Evolutionary conservation across 2,888 invertebrate genomes (phyloP), one percentile per base, ranked within the genome.

Genomic region (Tanaodytes sp.): DNA sequence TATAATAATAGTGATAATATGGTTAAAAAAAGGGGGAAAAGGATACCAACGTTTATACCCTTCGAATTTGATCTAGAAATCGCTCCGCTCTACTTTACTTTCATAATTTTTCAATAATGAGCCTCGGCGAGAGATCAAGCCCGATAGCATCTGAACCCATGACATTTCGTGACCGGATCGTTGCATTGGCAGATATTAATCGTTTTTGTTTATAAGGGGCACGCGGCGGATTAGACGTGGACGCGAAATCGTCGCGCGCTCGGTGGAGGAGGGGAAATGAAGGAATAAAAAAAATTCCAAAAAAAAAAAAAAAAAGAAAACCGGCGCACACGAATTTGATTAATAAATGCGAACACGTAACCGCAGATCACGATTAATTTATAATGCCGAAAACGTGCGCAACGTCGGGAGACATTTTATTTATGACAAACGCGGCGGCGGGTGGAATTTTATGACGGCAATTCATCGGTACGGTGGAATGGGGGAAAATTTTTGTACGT

Each of bases 51-150:
- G 49, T 23, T 58, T 48, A 39, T 39, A 31, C 42, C 58, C 58
- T 49, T 5, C 23, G 5, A 59, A 48, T 59, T 23, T 39, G 45
- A 52, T 43, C 49, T 39, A 55, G 54, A 54, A 48, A 48, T 55
- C 48, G 27, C 52, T 54, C 23, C 16, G 46, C 54, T 55, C 54
- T 40, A 54, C 39, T 62, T 54, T 63, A 63, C 64, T 65, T 65
- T 65, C 64, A 65, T 65, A 45, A 65, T 52, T 65, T 57, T 65
- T 65, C 58, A 58, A 58, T 65, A 58, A 65, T 46, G 45, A 54
- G 40, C 31, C 54, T 5, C 61, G 55, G 61, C 20, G 15, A 61
- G 45, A 62, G 67, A 68, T 62, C 67, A 62, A 18, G 31, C 40
- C 40, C 55, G 62, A 68, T 57, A 55, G 33, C 33, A 42, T 39